Percentiles rank a stretch among this genome's conserved stretches.
Conservation (phyloP, 2,113 vertebrate species). For the Anser brachyrhynchus region DNA sequence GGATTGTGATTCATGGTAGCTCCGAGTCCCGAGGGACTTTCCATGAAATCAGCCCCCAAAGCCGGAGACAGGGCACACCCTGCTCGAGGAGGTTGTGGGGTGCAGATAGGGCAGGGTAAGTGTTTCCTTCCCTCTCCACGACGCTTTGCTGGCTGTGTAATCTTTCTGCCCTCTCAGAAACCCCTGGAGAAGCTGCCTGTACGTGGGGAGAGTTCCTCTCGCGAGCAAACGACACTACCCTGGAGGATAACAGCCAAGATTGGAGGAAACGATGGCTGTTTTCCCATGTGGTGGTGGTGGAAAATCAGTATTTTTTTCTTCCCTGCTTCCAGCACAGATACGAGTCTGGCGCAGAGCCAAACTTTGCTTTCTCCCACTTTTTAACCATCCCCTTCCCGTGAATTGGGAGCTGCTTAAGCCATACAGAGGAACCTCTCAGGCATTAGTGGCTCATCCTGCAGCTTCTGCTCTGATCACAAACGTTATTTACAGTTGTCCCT, state of each 20-base stretch:
- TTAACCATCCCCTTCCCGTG: background rate
- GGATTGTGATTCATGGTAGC: background rate
- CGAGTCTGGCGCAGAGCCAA: background rate
- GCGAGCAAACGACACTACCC: background rate
- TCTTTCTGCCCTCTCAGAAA: background rate
- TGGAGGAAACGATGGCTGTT: background rate
- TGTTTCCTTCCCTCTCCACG: background rate
- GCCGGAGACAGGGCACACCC: background rate
- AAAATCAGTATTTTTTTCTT: background rate
- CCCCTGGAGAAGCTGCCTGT: background rate
- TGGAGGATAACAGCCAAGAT: background rate
- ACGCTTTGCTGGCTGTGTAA: fast-evolving
- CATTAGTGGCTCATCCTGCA: background rate
- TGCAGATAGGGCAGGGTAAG: background rate
- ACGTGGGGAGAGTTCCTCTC: background rate
- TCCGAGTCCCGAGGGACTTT: background rate
- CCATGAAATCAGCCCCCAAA: background rate
- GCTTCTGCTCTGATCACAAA: background rate
- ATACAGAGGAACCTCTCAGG: background rate
- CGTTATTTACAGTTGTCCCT: slow-evolving; percentile 35
- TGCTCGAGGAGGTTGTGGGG: background rate
- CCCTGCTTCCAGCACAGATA: background rate
- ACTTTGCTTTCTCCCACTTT: background rate
- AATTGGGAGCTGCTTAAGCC: background rate
- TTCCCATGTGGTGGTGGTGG: background rate